These are phyloP conservation scores for Melangyna quadrimaculata DNA, from an alignment of 2,888 invertebrate genomes.

Conservation along the genomic window DNA sequence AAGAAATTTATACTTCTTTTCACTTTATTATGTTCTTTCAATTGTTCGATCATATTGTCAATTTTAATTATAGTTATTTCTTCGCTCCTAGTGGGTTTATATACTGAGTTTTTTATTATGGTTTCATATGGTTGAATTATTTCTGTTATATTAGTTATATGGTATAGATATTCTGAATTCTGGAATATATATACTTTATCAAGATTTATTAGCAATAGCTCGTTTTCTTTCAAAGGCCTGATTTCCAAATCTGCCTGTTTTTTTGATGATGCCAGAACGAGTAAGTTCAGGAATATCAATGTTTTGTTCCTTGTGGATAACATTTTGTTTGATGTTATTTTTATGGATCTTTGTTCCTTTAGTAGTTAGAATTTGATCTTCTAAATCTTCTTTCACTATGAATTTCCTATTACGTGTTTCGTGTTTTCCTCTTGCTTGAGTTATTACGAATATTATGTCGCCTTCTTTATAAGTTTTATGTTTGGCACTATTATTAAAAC, in stretches of 20 bases:
- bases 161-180: too few species aligned
- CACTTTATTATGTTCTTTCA: too few species aligned
- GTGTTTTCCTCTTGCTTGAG: not conserved
- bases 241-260: not conserved
- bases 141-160: too few species aligned
- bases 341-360: not conserved
- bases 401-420: not conserved
- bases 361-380: not conserved
- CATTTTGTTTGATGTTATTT: not conserved
- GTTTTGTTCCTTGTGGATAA: not conserved
- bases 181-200: too few species aligned
- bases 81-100: too few species aligned
- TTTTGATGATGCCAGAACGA: not conserved
- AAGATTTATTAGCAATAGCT: not conserved
- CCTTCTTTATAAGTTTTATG: conserved; percentile 7
- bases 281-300: not conserved
- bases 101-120: too few species aligned
- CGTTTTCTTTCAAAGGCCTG: not conserved
- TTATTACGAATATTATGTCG: not conserved
- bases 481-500: not conserved
- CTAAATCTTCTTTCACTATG: not conserved
- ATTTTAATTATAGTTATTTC: too few species aligned
- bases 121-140: too few species aligned
- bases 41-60: too few species aligned
- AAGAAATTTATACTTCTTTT: too few species aligned